A percentile compares a stretch with the other conserved stretches of the same genome.
These are phyloP conservation scores for Poeciliopsis turneri DNA, from an alignment of 2,797 vertebrate genomes.

Conservation along the genomic window DNA sequence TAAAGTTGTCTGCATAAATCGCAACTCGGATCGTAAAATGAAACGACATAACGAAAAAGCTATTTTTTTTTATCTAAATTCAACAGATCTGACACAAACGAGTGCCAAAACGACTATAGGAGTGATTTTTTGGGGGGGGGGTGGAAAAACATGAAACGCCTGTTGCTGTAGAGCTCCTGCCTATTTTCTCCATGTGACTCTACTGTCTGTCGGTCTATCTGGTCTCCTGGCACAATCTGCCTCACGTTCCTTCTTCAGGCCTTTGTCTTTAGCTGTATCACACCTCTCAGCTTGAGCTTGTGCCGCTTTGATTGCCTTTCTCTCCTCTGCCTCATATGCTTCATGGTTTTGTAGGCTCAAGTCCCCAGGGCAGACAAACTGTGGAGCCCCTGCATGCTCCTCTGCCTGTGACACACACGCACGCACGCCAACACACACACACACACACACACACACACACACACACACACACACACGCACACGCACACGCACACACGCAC, in stretches of 20 bases:
- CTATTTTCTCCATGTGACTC: constrained; percentile 64
- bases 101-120: constrained; percentile 43
- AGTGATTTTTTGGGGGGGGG: constrained; percentile 67
- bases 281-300: constrained; percentile 60
- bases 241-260: constrained; percentile 53
- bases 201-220: constrained; percentile 40
- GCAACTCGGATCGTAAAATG: constrained; percentile 25
- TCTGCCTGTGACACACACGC: constrained; percentile 50
- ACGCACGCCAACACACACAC: constrained; percentile 19
- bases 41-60: constrained; percentile 3
- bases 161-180: constrained; percentile 67
- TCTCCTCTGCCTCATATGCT: constrained; percentile 66
- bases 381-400: constrained; percentile 60
- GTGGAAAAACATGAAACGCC: constrained; percentile 72
- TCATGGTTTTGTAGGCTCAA: constrained; percentile 62
- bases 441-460: neutral
- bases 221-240: constrained; percentile 57
- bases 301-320: constrained; percentile 56
- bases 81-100: constrained; percentile 23
- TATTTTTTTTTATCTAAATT: constrained; percentile 13
- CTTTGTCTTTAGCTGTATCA: constrained; percentile 55
- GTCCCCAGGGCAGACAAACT: constrained; percentile 65
- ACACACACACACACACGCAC: neutral
- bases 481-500: neutral
- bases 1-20: constrained; percentile 27